phyloP scores from a whole-genome alignment of 2,113 vertebrate species.

The Corapipo altera region DNA sequence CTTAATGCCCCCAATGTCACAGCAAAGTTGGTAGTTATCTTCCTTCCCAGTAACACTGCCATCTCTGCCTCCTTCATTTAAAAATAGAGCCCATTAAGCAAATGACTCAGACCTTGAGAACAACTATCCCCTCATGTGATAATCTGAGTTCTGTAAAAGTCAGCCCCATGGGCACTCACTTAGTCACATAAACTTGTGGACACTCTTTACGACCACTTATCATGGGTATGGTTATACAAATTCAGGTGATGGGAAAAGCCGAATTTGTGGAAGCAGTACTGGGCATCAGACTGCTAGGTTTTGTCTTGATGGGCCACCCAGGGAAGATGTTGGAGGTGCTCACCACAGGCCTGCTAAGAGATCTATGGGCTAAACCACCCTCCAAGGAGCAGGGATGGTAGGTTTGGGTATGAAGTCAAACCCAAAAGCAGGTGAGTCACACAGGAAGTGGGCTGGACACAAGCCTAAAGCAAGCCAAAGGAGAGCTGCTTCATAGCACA shows the following conservation, averaged over 20 bases:
- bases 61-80: not conserved
- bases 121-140: not conserved
- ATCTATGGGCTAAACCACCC: not conserved
- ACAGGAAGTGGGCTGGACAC: not conserved
- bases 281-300: fast-evolving
- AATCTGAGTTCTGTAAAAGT: not conserved
- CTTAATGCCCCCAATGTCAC: fast-evolving
- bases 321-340: not conserved
- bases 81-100: not conserved
- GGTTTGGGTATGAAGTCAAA: not conserved
- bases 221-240: not conserved
- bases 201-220: not conserved
- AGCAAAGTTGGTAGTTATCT: not conserved
- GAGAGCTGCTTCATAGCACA: not conserved
- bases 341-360: not conserved
- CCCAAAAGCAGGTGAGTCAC: not conserved
- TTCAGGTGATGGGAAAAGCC: not conserved
- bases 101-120: not conserved
- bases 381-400: not conserved
- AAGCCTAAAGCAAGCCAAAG: not conserved
- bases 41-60: not conserved
- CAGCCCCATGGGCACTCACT: not conserved
- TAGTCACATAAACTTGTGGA: not conserved
- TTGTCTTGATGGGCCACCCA: not conserved
- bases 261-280: not conserved